phyloP scores from a whole-genome alignment of 2,113 vertebrate species.

The Geothlypis trichas region DNA sequence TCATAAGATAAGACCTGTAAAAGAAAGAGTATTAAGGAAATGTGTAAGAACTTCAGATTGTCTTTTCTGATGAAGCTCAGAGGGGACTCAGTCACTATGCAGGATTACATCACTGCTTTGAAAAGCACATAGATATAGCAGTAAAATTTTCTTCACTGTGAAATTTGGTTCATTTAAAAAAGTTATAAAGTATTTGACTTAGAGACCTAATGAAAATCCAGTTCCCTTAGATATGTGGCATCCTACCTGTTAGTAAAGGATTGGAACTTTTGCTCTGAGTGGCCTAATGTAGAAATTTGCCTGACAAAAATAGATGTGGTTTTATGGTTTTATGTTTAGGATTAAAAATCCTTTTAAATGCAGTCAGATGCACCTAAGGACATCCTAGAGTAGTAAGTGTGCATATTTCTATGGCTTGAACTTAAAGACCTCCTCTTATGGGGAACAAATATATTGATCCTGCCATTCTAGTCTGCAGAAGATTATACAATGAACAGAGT shows the following conservation, averaged over 20 bases:
- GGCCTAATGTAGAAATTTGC: background rate
- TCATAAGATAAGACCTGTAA: slow-evolving; percentile 18
- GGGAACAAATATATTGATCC: background rate
- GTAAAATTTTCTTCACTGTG: slow-evolving; percentile 1
- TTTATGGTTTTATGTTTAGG: background rate
- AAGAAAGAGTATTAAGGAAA: slow-evolving; percentile 15
- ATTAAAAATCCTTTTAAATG: background rate
- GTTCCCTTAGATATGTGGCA: background rate
- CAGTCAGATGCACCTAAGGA: background rate
- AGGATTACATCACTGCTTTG: background rate
- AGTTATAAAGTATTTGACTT: background rate
- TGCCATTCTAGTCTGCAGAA: background rate
- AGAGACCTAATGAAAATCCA: background rate
- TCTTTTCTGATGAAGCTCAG: slow-evolving; percentile 35
- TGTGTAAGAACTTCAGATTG: background rate
- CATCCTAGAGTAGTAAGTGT: background rate
- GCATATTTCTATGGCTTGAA: background rate
- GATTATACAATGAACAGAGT: background rate
- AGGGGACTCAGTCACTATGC: background rate
- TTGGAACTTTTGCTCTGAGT: background rate
- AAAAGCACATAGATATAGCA: background rate
- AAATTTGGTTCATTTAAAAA: background rate
- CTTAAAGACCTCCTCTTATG: background rate
- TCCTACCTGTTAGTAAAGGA: background rate
- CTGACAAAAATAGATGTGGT: background rate